These are phyloP conservation scores for Podabrus alpinus DNA, from an alignment of 2,888 invertebrate genomes.

Conservation along the genomic window DNA sequence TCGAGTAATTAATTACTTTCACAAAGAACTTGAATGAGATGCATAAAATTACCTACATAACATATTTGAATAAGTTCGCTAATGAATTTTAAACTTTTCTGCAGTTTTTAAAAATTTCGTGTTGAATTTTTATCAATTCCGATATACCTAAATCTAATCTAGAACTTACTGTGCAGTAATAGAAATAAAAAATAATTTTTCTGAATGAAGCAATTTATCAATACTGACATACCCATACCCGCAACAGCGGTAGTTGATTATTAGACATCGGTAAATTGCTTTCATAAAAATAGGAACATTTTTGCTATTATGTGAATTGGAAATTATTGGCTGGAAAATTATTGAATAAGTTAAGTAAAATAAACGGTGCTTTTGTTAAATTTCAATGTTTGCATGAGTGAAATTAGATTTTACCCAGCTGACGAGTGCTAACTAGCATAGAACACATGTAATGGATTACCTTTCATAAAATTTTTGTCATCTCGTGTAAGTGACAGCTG, in stretches of 20 bases:
- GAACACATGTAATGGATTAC: too few relatives aligned
- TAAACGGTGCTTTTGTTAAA: too few relatives aligned
- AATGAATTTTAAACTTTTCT: background rate
- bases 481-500: too few relatives aligned
- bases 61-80: background rate
- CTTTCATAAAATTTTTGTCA: too few relatives aligned
- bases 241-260: background rate
- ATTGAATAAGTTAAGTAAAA: too few relatives aligned
- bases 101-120: background rate
- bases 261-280: background rate
- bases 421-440: too few relatives aligned
- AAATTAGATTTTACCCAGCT: too few relatives aligned
- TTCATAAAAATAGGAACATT: background rate
- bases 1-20: background rate
- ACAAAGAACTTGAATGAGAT: background rate
- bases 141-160: background rate
- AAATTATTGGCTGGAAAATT: too few relatives aligned
- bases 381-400: too few relatives aligned
- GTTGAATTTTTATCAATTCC: background rate
- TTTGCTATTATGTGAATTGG: too few relatives aligned
- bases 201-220: background rate
- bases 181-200: background rate
- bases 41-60: background rate
- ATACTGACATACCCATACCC: background rate
- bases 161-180: background rate